Evolutionary conservation across 1,140 invertebrate species (phyloP), one percentile per base, ranked within the genome.

Genomic region (silkworm (Bombyx mori)): DNA sequence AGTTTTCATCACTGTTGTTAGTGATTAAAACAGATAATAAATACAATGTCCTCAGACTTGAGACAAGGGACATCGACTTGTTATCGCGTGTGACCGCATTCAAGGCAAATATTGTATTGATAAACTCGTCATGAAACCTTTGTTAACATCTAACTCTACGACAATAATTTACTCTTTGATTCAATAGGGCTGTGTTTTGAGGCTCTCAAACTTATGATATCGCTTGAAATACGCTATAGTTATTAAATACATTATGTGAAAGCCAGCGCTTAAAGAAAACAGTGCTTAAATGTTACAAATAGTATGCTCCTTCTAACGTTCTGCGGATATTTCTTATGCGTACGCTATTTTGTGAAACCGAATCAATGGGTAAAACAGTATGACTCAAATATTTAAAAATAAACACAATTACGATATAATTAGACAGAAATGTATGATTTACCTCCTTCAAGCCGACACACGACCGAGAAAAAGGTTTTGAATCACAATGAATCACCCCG

Each of bases 401-500:
- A 1, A 52, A 8, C 35, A 52, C 10, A 8, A 35, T 42, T 52
- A 42, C 51, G 8, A 6, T 52, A 9, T 8, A 52, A 52, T 35
- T 52, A 9, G 42, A 35, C 10, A 52, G 42, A 42, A 52, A 52
- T 35, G 22, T 52, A 48, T 56, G 54, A 42, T 56, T 56, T 56
- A 49, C 6, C 47, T n/a, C 48, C 22, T 42, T 6, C 35, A 9
- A 56, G 10, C 4, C 12, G 46, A 49, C 45, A 56, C 22, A 56
- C 22, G 4, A 48, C 10, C 64, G 73, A 74, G 71, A 76, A 70
- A 73, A 71, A 65, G 61, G 68, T 50, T 66, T 76, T 79, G 81
- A 84, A 82, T 84, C 81, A 79, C 74, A 58, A 58, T 84, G 79
- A 84, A 75, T 84, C 81, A 82, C 22, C 42, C 26, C 35, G 47